Evolutionary conservation across 2,888 invertebrate genomes (phyloP).

Genomic region (Zelleria hepariella): DNA sequence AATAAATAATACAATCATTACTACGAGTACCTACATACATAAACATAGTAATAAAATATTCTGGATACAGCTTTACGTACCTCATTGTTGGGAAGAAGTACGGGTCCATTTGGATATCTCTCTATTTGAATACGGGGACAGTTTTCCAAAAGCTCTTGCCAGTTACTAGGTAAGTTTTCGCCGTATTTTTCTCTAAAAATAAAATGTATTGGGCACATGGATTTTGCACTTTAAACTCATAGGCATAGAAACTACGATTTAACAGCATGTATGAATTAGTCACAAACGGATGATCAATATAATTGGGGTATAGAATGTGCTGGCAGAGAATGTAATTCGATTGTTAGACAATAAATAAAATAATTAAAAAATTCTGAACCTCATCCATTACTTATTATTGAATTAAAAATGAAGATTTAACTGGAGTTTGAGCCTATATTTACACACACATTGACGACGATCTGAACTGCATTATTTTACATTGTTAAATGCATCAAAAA

Average conservation of each 20-base stretch:
- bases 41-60: neutral
- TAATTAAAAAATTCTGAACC: too few relatives aligned
- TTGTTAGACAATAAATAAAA: too few relatives aligned
- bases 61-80: constrained; percentile 20
- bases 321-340: too few relatives aligned
- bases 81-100: constrained; percentile 58
- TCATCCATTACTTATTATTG: too few relatives aligned
- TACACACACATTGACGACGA: too few relatives aligned
- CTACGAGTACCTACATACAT: neutral
- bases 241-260: neutral
- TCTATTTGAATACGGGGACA: constrained; percentile 71
- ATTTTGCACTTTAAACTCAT: neutral
- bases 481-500: too few relatives aligned
- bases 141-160: constrained; percentile 75
- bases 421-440: too few relatives aligned
- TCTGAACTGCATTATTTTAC: too few relatives aligned
- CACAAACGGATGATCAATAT: neutral
- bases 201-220: neutral
- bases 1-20: neutral
- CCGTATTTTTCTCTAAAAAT: constrained; percentile 69
- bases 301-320: neutral
- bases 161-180: constrained; percentile 78
- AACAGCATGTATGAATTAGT: neutral
- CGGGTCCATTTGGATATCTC: constrained; percentile 60
- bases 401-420: too few relatives aligned